Evolutionary conservation across 1,140 invertebrate genomes (phyloP), one percentile per base, ranked within the genome.

Genomic region (Manduca sexta): DNA sequence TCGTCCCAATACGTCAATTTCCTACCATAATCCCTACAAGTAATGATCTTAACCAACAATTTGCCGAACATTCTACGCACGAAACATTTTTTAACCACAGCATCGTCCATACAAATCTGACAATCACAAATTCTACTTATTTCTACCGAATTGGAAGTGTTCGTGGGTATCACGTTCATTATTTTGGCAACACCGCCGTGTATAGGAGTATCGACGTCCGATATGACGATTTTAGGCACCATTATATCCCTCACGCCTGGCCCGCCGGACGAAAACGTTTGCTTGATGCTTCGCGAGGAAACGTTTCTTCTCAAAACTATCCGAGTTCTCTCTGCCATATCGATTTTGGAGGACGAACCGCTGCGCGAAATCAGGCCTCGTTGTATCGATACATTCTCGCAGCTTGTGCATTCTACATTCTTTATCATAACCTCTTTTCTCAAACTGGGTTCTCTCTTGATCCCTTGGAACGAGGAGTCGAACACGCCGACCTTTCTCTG

Each of bases 121-220:
- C 81, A 84, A 49, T 75, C 64, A 71, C 81, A 82, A 57, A 60
- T 68, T 52, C 60, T 77, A 65, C 60, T 66, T 66, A 66, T 43
- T 44, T 67, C 71, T 69, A 76, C 57, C 62, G 58, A 56, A 69
- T 66, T 73, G 53, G 76, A 71, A 73, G 64, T 57, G 52, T 65
- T 51, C 39, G 56, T 51, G 48, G 59, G 48, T 58, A 42, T 38
- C 31, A 35, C 17, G 53, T 45, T 50, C 51, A 57, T 49, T 42
- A 48, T 33, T 43, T 54, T 64, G 55, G 59, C 54, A 63, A 68
- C 54, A 66, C 52, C 56, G 37, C 13, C 34, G 13, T 61, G 40
- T 16, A 54, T 16, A 3, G 21, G 21, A 26, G 17, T 18, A 13
- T 60, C 47, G 15, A 16, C 50, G 33, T 63, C 49, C 1, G 49